Base-by-base conservation (phyloP, 2,797 vertebrate species). In the Novumbra hubbsi region DNA sequence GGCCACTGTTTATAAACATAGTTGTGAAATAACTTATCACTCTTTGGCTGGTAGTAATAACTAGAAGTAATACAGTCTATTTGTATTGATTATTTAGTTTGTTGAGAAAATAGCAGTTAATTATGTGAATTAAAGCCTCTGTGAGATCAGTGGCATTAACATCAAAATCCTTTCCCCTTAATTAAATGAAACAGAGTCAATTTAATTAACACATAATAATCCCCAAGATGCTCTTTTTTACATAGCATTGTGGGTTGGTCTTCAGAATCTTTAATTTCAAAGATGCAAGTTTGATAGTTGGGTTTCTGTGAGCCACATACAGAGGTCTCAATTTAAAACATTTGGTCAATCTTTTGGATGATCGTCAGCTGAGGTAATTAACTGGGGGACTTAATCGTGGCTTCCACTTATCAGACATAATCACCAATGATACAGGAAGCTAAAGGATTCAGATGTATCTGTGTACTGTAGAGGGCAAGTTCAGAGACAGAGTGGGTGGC, bases 161-260 rank as follows among this genome's bases (percentile, higher is more conserved):
- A 94, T 95, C 91, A 97, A 98, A 45, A 96, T 96, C 95, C 92
- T 94, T 95, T 95, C 91, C 91, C 93, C 92, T 94, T 97, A 95
- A 97, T 98, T 98, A 98, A 95, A 95, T 90, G 89, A 96, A 95
- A 96, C 93, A 94, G 94, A 96, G 94, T 95, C 93, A 94, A 95
- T 96, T 96, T 96, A 97, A 98, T 98, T 96, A 97, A 96, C 96
- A 93, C 94, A 93, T 95, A 96, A 95, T 98, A 97, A 97, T 98
- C 94, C 93, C 88, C 86, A 91, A 94, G 95, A 96, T 96, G 95
- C 96, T 96, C 94, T 89, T 80, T 85, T 92, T 93, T 94, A 77
- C 84, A 88, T 89, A 92, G 88, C 91, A 88, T 68, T 74, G 73
- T 83, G 70, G 80, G 76, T 73, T 79, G 74, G 71, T 84, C 81